Percentiles rank a stretch among this genome's conserved stretches.
Conservation (phyloP, 1,140 invertebrate genomes). For the Aphelenchoides avenae region DNA sequence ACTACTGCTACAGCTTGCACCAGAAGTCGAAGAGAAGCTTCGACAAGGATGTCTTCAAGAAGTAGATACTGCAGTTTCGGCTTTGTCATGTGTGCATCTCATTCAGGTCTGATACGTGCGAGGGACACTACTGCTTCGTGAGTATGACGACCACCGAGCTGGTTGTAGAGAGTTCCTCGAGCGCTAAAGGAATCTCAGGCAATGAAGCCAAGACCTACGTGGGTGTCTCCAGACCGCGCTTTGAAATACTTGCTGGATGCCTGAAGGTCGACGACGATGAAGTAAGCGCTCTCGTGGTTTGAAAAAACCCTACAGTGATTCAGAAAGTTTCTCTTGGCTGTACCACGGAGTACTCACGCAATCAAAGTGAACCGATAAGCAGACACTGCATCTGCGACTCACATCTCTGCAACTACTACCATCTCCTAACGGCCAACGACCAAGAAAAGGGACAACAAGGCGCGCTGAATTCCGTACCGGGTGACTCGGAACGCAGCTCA, state of each 20-base stretch:
- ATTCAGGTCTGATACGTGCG: slow-evolving; percentile 56
- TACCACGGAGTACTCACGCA: slow-evolving; percentile 51
- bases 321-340: slow-evolving; percentile 55
- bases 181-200: slow-evolving; percentile 37
- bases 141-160: slow-evolving; percentile 54
- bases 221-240: slow-evolving; percentile 39
- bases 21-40: slow-evolving; percentile 46
- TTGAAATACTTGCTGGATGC: slow-evolving; percentile 56
- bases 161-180: slow-evolving; percentile 47
- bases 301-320: slow-evolving; percentile 16
- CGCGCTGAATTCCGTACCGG: too few relatives aligned
- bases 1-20: slow-evolving; percentile 57
- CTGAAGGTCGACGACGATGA: slow-evolving; percentile 57
- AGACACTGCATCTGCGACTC: slow-evolving; percentile 57
- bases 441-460: too few relatives aligned
- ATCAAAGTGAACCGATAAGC: slow-evolving; percentile 41
- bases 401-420: slow-evolving; percentile 56
- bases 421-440: slow-evolving; percentile 40
- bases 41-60: slow-evolving; percentile 52
- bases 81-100: neutral
- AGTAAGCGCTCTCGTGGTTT: slow-evolving; percentile 25
- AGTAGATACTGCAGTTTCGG: slow-evolving; percentile 26
- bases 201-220: slow-evolving; percentile 42
- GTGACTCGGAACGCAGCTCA: too few relatives aligned
- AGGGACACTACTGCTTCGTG: slow-evolving; percentile 58